These are phyloP conservation scores for Addax nasomaculatus DNA, from an alignment of 2,113 vertebrate species.

Conservation along the genomic window DNA sequence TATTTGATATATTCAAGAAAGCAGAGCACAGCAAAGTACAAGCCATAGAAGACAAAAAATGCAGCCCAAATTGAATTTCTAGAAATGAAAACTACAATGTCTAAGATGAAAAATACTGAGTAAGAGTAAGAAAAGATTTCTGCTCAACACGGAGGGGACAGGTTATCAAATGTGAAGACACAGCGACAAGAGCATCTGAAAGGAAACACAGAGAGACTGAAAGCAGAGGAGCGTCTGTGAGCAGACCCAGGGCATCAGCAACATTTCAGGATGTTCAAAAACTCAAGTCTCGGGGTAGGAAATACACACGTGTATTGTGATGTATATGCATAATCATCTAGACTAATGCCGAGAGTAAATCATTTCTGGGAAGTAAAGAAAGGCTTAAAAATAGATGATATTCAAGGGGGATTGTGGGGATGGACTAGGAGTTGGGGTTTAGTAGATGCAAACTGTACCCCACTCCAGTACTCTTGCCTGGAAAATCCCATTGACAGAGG, in stretches of 20 bases:
- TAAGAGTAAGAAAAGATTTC: neutral
- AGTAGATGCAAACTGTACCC: neutral
- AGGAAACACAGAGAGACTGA: no score
- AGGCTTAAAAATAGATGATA: neutral
- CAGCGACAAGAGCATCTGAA: neutral
- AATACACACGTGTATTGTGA: neutral
- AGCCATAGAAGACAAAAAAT: neutral
- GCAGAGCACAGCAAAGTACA: neutral
- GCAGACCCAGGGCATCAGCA: neutral
- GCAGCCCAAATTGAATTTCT: neutral
- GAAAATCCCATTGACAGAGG: no score
- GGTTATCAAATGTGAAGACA: neutral
- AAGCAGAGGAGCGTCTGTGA: accelerated
- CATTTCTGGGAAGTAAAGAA: neutral
- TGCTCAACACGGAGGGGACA: neutral
- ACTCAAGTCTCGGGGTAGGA: neutral
- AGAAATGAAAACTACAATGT: neutral
- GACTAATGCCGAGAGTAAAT: neutral
- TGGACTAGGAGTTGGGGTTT: neutral
- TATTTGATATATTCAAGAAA: neutral
- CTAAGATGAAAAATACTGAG: neutral
- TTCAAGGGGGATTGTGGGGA: neutral
- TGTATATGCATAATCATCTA: neutral
- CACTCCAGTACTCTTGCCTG: no score
- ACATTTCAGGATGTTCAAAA: neutral